Percentiles rank a stretch among this genome's conserved stretches.
phyloP scores from a whole-genome alignment of 1,140 invertebrate genomes.

The Galleria mellonella region DNA sequence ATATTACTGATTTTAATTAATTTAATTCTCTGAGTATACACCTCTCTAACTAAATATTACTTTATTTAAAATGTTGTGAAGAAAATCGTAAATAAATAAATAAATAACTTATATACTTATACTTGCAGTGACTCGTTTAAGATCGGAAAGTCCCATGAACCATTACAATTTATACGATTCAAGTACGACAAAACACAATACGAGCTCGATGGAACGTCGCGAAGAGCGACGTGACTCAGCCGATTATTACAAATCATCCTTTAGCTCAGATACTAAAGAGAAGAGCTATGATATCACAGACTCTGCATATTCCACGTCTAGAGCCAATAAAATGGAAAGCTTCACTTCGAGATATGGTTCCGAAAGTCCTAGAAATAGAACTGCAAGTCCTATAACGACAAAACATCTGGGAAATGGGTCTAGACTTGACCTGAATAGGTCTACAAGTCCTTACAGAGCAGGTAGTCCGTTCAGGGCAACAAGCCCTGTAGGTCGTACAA shows the following conservation, averaged over 20 bases:
- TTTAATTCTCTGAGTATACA: no score
- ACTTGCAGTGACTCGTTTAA: conserved; percentile 50
- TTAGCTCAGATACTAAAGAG: conserved; percentile 53
- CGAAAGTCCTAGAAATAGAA: conserved; percentile 61
- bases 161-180: conserved; percentile 56
- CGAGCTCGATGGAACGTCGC: conserved; percentile 50
- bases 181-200: conserved; percentile 40
- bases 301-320: conserved; percentile 49
- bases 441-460: conserved; percentile 55
- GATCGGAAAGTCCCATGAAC: conserved; percentile 65
- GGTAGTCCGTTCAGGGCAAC: conserved; percentile 55
- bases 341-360: conserved; percentile 46
- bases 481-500: conserved; percentile 54
- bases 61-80: no score
- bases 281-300: conserved; percentile 63
- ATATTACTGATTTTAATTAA: no score
- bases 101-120: no score
- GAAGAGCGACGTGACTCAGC: conserved; percentile 55
- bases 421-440: conserved; percentile 53
- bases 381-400: conserved; percentile 67
- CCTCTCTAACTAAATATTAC: no score
- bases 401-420: conserved; percentile 65
- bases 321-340: conserved; percentile 46
- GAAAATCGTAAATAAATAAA: no score
- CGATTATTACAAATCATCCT: conserved; percentile 63